Percentiles rank a stretch among this genome's conserved stretches.
Conservation (phyloP, 2,113 vertebrate species). For the Carollia perspicillata region DNA sequence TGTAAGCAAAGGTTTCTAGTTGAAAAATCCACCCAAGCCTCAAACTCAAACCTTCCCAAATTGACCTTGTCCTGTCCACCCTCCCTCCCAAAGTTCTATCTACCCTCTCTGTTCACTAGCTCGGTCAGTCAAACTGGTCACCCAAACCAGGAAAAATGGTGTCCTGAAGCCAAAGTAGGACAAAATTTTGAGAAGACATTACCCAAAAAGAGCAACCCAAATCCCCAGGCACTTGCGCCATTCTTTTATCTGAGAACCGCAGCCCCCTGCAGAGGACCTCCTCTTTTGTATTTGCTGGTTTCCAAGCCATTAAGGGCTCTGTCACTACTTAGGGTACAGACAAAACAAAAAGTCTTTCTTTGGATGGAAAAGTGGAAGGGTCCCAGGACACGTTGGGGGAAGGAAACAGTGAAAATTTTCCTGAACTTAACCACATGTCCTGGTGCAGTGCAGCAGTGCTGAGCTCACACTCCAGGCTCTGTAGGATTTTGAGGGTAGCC, state of each 20-base stretch:
- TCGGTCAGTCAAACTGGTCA: neutral
- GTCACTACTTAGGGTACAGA: neutral
- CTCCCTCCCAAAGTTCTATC: neutral
- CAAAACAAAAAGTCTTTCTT: neutral
- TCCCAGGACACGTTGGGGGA: neutral
- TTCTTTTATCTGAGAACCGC: neutral
- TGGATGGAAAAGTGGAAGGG: neutral
- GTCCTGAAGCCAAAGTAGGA: neutral
- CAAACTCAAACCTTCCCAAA: neutral
- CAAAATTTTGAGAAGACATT: neutral
- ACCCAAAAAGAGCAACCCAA: neutral
- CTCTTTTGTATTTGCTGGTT: neutral
- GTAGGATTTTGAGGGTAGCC: neutral
- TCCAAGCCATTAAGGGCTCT: neutral
- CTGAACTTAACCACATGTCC: neutral
- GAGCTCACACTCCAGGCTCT: neutral
- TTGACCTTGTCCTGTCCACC: neutral
- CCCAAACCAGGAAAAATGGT: neutral
- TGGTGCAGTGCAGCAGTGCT: neutral
- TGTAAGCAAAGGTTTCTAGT: neutral
- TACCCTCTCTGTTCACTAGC: neutral
- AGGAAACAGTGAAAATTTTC: neutral
- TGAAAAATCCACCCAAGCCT: neutral
- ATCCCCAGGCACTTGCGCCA: neutral
- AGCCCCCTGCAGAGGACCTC: neutral